Percentiles rank a stretch among this genome's conserved stretches.
These are phyloP conservation scores for Drosophila emarginata DNA, from an alignment of 2,888 invertebrate genomes.

Conservation along the genomic window DNA sequence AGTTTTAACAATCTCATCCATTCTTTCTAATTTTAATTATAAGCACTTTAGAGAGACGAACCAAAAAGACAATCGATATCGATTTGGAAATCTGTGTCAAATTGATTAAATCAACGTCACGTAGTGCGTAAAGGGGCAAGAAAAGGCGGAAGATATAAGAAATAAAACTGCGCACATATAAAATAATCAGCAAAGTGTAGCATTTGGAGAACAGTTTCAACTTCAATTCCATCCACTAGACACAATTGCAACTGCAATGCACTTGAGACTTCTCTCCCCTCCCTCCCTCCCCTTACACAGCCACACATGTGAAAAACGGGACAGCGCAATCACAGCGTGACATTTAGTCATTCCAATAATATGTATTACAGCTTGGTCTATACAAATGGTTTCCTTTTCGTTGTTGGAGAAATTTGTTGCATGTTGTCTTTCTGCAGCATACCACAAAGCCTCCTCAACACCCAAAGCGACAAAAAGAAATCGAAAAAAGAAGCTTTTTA, in stretches of 20 bases:
- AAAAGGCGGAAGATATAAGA: background rate
- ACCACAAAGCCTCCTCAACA: background rate
- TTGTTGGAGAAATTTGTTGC: slow-evolving; percentile 57
- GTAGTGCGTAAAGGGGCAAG: background rate
- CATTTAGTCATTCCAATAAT: slow-evolving; percentile 47
- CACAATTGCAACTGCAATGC: slow-evolving; percentile 68
- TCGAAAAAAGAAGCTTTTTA: slow-evolving; percentile 25
- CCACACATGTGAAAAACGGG: slow-evolving; percentile 36
- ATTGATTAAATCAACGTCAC: slow-evolving; percentile 57
- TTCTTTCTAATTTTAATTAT: background rate
- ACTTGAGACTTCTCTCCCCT: slow-evolving; percentile 60
- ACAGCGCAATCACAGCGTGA: slow-evolving; percentile 67
- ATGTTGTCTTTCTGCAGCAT: slow-evolving; percentile 8
- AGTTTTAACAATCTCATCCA: no score
- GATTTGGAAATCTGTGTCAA: slow-evolving; percentile 72
- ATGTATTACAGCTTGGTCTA: background rate
- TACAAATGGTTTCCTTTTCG: slow-evolving; percentile 26
- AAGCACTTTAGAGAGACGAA: slow-evolving; percentile 7
- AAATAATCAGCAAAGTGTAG: slow-evolving; percentile 73
- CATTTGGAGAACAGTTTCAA: slow-evolving; percentile 28
- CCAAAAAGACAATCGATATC: slow-evolving; percentile 40
- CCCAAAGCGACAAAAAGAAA: slow-evolving; percentile 36
- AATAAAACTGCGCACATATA: slow-evolving; percentile 24
- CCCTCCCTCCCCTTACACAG: slow-evolving; percentile 20
- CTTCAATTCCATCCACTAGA: slow-evolving; percentile 48